phyloP scores from a whole-genome alignment of 2,888 invertebrate genomes.

The Acleris literana region DNA sequence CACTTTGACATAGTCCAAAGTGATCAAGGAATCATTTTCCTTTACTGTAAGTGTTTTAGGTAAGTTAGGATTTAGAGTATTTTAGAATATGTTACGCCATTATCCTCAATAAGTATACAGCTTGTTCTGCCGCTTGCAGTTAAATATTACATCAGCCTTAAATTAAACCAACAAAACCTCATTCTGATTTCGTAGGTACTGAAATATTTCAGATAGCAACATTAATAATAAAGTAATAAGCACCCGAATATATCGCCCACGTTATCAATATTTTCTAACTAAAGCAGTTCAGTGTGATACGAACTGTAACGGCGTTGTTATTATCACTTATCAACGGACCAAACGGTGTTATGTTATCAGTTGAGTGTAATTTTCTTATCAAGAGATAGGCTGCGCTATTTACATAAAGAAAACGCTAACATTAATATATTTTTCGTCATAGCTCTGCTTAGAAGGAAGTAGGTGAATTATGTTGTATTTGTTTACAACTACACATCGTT shows the following conservation, averaged over 20 bases:
- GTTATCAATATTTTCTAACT: slow-evolving; percentile 3
- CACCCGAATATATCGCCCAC: slow-evolving; percentile 1
- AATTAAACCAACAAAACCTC: not conserved
- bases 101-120: no score
- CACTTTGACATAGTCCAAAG: no score
- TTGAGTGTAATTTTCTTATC: slow-evolving; percentile 1
- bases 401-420: not conserved
- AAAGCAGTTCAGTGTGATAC: no score
- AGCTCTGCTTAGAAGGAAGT: no score
- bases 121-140: not conserved
- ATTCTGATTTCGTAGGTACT: slow-evolving; percentile 4
- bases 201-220: slow-evolving; percentile 3
- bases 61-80: no score
- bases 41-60: no score
- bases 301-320: not conserved
- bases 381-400: slow-evolving; percentile 11
- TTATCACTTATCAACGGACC: slow-evolving; percentile 2
- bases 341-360: slow-evolving; percentile 8
- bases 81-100: no score
- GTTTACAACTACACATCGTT: not conserved
- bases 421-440: not conserved
- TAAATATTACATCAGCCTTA: not conserved
- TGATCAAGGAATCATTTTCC: no score
- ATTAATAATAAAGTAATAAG: not conserved
- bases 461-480: no score